phyloP scores from a whole-genome alignment of 2,888 invertebrate species.

The Congeria kusceri region DNA sequence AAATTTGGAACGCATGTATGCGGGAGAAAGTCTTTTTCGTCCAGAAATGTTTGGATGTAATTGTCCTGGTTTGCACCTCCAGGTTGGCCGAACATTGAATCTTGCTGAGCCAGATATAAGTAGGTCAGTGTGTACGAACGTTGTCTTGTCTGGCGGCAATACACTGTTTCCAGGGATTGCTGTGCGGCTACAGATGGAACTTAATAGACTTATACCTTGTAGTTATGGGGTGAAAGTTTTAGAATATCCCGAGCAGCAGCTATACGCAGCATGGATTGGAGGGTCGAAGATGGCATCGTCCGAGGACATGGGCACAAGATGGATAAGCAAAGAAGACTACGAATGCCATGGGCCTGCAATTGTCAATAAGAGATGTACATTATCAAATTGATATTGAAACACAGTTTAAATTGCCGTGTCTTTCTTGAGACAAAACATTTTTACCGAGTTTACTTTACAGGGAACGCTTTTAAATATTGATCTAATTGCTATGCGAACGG shows the following conservation, averaged over 20 bases:
- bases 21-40: slow-evolving; percentile 20
- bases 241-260: slow-evolving; percentile 17
- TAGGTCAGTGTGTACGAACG: slow-evolving; percentile 16
- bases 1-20: slow-evolving; percentile 18
- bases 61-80: slow-evolving; percentile 26
- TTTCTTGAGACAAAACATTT: too few relatives aligned
- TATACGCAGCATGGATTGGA: slow-evolving; percentile 28
- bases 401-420: too few relatives aligned
- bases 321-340: slow-evolving; percentile 19
- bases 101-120: slow-evolving; percentile 26
- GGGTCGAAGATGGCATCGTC: slow-evolving; percentile 21
- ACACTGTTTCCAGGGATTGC: slow-evolving; percentile 37
- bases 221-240: slow-evolving; percentile 16
- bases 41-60: slow-evolving; percentile 25
- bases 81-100: slow-evolving; percentile 17
- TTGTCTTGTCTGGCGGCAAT: slow-evolving; percentile 39
- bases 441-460: too few relatives aligned
- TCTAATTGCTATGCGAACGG: too few relatives aligned
- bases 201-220: slow-evolving; percentile 30
- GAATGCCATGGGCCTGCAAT: slow-evolving; percentile 17
- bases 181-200: slow-evolving; percentile 30
- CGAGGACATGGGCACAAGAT: slow-evolving; percentile 9
- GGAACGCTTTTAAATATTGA: too few relatives aligned
- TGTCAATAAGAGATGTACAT: background rate
- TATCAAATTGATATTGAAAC: too few relatives aligned